Evolutionary conservation across 2,113 vertebrate species (phyloP), one percentile per base, ranked within the genome.

Genomic region (Thalassoma bifasciatum): DNA sequence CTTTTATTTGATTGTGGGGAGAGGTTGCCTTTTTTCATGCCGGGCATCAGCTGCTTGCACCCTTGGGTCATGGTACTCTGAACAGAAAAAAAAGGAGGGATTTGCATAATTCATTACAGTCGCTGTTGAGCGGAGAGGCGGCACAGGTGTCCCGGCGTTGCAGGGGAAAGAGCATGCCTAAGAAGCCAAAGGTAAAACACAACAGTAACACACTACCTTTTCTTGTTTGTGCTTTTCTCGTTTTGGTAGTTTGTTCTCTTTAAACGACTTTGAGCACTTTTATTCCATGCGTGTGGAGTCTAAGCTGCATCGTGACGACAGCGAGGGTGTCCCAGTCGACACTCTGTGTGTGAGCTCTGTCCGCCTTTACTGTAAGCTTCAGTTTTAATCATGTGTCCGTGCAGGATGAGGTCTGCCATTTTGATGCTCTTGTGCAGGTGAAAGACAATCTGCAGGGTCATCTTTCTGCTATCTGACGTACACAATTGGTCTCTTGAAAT

Each of bases 101-200:
- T 92, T 90, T 93, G 88, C 91, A 93, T 93, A 89, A 92, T 93
- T 93, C 84, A 93, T 91, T 83, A 79, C 79, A 72, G 85, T 90
- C 38, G 58, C 83, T 71, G 85, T 84, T 75, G 74, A 86, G 62
- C 79, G 22, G 64, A 83, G 70, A 84, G 80, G 75, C 79, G 59
- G 69, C 86, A 84, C 86, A 86, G 81, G 91, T 86, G 83, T 87
- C 64, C 66, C 47, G 3, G 72, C 77, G 42, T 81, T 87, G 80
- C 56, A 77, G 81, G 72, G 75, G 77, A 62, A 84, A 76, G 51
- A 93, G 92, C 83, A 93, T 93, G 92, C 57, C 90, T 79, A 92
- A 90, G 84, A 93, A 92, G 86, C 70, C 86, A 40, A 92, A 92
- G 89, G 91, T 92, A 93, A 91, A 89, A 66, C 53, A 23, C 13